Conservation (phyloP, 1,140 invertebrate genomes). For the Sarcophaga bullata region DNA sequence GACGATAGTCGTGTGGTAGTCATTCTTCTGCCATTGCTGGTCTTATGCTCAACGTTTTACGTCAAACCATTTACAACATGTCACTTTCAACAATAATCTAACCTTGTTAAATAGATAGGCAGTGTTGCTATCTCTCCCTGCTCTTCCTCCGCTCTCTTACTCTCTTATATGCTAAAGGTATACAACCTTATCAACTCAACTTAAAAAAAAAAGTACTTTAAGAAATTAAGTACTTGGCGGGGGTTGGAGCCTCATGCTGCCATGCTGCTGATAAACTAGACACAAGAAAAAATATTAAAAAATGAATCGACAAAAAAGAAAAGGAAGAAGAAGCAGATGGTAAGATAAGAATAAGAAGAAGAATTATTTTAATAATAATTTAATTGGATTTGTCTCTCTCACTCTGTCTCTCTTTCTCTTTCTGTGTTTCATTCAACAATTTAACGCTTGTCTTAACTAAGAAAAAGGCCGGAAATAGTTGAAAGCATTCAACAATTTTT, state of each 20-base stretch:
- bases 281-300: background rate
- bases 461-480: background rate
- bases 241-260: too few species aligned
- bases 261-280: background rate
- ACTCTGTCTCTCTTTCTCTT: too few species aligned
- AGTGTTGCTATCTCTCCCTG: background rate
- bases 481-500: too few species aligned
- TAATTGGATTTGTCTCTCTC: background rate
- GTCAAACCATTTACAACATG: constrained; percentile 34
- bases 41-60: background rate
- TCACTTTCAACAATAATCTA: constrained; percentile 27
- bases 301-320: background rate
- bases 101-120: background rate
- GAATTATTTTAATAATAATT: background rate
- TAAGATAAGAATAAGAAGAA: background rate
- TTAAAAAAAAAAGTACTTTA: too few species aligned
- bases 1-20: background rate
- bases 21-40: background rate
- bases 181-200: too few species aligned
- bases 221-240: too few species aligned
- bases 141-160: background rate
- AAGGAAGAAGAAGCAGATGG: background rate
- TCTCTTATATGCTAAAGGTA: too few species aligned
- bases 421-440: background rate
- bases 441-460: background rate